Base-by-base conservation (phyloP, 2,888 invertebrate species). In the Omphaloscelis lunosa region DNA sequence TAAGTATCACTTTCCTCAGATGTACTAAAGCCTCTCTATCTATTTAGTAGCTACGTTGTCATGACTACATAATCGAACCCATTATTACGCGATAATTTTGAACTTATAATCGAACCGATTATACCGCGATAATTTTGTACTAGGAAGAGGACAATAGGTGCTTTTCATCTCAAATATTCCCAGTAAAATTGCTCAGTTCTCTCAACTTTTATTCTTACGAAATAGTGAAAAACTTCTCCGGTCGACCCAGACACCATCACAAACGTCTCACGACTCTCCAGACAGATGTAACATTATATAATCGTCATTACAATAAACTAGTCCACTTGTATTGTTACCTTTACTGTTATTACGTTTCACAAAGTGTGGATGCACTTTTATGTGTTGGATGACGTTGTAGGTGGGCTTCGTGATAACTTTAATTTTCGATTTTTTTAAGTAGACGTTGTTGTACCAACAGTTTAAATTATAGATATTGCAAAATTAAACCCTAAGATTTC, bases 281-380 rank as follows among this genome's bases (percentile, higher is more conserved):
- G 80, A 48, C 62, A 69, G 79, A 72, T 81, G 72, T 84, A 74
- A 81, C 83, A 82, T 85, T 83, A 79, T 84, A 84, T 85, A 87
- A 88, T 84, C 79, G 78, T 75, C 70, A 84, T 84, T 85, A 86
- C 84, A 84, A 86, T 90, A 89, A 88, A 90, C 85, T 69, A 81
- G 76, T 74, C 41, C 58, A n/a, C n/a, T 72, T 67, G 61, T 75
- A 66, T 74, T n/a, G n/a, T n/a, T n/a, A n/a, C n/a, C n/a, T n/a
- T n/a, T 79, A 77, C 62, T 12, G 39, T 29, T 48, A 67, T 72
- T 84, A 88, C 78, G 63, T 34, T 84, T 79, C 53, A 69, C 45
- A 69, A 63, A 62, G 59, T 79, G 74, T 83, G 84, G n/a, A 77
- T 80, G 67, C 82, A 81, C 79, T 83, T 82, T 86, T 81, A 82